These are phyloP conservation scores for Micropoecilia bifurca DNA, from an alignment of 2,797 vertebrate species.

Conservation along the genomic window DNA sequence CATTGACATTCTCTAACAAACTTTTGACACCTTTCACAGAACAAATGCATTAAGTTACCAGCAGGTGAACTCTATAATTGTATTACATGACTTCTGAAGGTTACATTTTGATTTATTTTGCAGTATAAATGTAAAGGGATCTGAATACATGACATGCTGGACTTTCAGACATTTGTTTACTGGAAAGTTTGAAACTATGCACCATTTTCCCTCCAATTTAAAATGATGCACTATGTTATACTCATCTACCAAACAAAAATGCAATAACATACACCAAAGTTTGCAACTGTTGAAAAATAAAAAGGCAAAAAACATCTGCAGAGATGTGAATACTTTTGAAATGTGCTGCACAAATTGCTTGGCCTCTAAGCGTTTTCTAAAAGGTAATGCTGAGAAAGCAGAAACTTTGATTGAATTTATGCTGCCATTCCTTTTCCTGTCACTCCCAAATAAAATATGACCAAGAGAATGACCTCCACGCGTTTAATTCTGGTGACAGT, in stretches of 20 bases:
- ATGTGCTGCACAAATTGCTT: conserved; percentile 14
- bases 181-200: neutral
- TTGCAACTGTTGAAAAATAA: neutral
- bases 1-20: neutral
- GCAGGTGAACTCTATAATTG: neutral
- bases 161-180: neutral
- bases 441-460: conserved; percentile 45
- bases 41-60: neutral
- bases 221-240: neutral
- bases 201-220: neutral
- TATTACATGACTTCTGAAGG: neutral
- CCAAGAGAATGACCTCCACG: conserved; percentile 40
- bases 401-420: conserved; percentile 51
- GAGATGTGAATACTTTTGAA: neutral
- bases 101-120: neutral
- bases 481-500: conserved; percentile 43
- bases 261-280: neutral
- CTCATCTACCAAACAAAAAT: neutral
- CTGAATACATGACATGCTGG: neutral
- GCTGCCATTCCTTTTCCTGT: conserved; percentile 61
- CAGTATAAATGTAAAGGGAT: neutral
- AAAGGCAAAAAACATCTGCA: neutral
- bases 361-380: conserved; percentile 31
- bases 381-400: conserved; percentile 50
- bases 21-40: neutral